Evolutionary conservation across 2,113 vertebrate genomes (phyloP).

Genomic region (Solea solea): DNA sequence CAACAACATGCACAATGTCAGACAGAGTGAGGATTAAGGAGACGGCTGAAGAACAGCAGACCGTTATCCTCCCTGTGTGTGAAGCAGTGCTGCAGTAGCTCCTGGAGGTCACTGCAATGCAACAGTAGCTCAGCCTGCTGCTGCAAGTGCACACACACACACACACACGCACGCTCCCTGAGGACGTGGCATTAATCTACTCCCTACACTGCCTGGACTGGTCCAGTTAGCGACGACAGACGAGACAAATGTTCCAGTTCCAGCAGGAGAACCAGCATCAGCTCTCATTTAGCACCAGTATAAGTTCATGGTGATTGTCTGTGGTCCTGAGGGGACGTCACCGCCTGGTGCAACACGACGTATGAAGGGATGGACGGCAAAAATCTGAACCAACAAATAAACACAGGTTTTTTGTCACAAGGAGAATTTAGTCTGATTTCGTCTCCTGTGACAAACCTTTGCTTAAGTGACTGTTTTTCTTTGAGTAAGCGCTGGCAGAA

Average conservation of each 20-base stretch:
- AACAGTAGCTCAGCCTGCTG: conserved; percentile 46
- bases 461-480: too few relatives aligned
- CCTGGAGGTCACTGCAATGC: conserved; percentile 62
- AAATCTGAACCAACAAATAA: not conserved
- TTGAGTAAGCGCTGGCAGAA: too few relatives aligned
- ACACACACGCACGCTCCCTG: not conserved
- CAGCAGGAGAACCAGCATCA: not conserved
- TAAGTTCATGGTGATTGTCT: not conserved
- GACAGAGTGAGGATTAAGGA: not conserved
- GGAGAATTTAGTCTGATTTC: too few relatives aligned
- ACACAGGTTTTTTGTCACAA: too few relatives aligned
- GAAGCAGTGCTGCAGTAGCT: conserved; percentile 42
- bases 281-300: not conserved
- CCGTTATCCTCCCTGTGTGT: not conserved
- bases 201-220: not conserved
- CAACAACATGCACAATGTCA: too few relatives aligned
- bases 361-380: not conserved
- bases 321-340: not conserved
- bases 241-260: not conserved
- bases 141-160: conserved; percentile 7
- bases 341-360: not conserved
- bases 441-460: too few relatives aligned
- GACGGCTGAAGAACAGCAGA: not conserved
- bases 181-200: conserved; percentile 41
- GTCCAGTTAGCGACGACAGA: conserved; percentile 18